Base-by-base conservation (phyloP, 2,113 vertebrate species). In the Vulpes vulpes region DNA sequence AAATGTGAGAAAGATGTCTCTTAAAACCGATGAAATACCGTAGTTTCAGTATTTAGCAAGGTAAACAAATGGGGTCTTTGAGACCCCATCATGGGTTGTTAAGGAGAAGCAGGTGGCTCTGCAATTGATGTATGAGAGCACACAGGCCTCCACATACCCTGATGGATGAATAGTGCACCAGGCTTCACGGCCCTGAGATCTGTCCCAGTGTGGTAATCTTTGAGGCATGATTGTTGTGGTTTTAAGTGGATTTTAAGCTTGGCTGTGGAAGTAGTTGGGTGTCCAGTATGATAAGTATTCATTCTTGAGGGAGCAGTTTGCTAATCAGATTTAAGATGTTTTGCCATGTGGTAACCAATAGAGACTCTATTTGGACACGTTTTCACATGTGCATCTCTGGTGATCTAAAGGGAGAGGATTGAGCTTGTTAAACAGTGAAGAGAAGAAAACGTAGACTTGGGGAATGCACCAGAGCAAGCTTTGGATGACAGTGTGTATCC, bases 171-270 rank as follows among this genome's bases (percentile, higher is more conserved):
- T 19, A 27, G 73, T 14, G 3, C 5, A 12, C 7, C 83, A 14
- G 43, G 49, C 57, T 53, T 23, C 14, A 6, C 59, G 79, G 55
- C 12, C 11, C 53, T 2, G 0, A 8, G 9, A 19, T 74, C 69
- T 57, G 30, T 86, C 62, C 27, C 43, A 30, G 62, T 51, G 27
- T 23, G 15, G 3, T 11, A 84, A 59, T 67, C 82, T 89, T 82
- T 22, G 22, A 78, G 65, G 38, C 67, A 74, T 9, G 71, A 30
- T 84, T 62, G 19, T 65, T 81, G 12, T n/a, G 23, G 30, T 12
- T 78, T 57, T 82, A 32, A 92, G 53, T 62, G 62, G 6, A 60
- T 35, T 55, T 78, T 80, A 65, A 64, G 8, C 15, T 96, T 92
- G 3, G 15, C 11, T 89, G 0, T 88, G 90, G 80, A 73, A 69